Conservation (phyloP, 2,797 vertebrate genomes). For the Microcaecilia unicolor region DNA sequence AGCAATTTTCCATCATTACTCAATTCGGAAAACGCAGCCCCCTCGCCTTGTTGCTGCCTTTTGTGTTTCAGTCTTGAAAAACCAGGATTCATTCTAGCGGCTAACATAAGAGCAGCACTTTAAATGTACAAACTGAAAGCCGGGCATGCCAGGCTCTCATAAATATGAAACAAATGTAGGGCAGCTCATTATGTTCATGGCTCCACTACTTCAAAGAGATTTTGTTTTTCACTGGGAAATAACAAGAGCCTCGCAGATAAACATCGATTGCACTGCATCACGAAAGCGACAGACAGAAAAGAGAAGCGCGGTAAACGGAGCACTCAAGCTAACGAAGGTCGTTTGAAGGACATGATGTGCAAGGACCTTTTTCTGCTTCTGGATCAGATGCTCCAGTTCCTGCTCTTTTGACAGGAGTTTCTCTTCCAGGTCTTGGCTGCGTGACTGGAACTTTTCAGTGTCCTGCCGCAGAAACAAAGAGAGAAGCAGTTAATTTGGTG, state of each 20-base stretch:
- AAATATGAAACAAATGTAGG: background rate
- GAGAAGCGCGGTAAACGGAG: background rate
- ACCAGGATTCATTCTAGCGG: background rate
- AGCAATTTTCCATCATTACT: too few species aligned
- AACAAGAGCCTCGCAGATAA: background rate
- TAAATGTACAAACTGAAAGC: background rate
- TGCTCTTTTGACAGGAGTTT: constrained; percentile 74
- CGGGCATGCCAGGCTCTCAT: background rate
- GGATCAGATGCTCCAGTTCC: constrained; percentile 69
- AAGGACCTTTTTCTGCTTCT: constrained; percentile 74
- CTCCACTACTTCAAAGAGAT: constrained; percentile 1
- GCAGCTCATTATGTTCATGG: background rate
- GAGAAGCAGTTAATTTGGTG: too few species aligned
- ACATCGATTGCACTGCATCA: background rate
- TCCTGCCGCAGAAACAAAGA: constrained; percentile 55
- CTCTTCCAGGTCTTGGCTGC: constrained; percentile 68
- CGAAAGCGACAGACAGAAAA: background rate
- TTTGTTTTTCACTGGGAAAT: background rate
- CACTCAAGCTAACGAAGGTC: background rate
- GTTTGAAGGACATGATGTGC: background rate
- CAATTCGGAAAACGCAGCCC: too few species aligned
- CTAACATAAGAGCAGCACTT: background rate
- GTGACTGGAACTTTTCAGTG: constrained; percentile 67
- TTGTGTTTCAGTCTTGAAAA: background rate
- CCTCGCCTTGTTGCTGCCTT: background rate